These are phyloP conservation scores for Heptranchias perlo DNA, from an alignment of 2,113 vertebrate genomes.

Conservation along the genomic window DNA sequence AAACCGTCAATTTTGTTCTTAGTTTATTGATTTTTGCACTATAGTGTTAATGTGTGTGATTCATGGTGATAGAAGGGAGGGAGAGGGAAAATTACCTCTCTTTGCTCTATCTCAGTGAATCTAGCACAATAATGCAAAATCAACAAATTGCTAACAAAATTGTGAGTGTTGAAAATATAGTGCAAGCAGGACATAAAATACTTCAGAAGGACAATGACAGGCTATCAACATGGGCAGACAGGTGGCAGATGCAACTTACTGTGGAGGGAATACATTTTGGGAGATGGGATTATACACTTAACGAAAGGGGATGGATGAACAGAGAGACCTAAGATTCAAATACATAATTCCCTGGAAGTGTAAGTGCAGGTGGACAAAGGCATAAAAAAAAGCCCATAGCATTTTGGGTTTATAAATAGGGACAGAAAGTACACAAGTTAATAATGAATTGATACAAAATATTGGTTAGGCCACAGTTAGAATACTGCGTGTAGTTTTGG, in stretches of 20 bases:
- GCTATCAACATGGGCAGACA: neutral
- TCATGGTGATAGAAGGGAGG: neutral
- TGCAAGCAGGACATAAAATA: neutral
- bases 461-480: neutral
- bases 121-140: neutral
- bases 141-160: neutral
- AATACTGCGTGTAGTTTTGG: neutral
- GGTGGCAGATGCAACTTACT: neutral
- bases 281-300: neutral
- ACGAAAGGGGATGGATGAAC: neutral
- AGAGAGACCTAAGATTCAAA: neutral
- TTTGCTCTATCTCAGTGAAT: neutral
- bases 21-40: neutral
- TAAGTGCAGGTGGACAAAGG: neutral
- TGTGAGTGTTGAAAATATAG: neutral
- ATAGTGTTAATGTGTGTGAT: neutral
- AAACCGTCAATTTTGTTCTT: neutral
- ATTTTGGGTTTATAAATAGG: neutral
- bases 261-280: neutral
- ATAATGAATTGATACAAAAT: neutral
- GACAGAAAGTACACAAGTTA: neutral
- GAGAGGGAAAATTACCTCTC: neutral
- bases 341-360: neutral
- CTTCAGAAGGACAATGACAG: neutral
- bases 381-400: neutral